Conservation (phyloP, 2,888 invertebrate species). For the Thyatira batis region DNA sequence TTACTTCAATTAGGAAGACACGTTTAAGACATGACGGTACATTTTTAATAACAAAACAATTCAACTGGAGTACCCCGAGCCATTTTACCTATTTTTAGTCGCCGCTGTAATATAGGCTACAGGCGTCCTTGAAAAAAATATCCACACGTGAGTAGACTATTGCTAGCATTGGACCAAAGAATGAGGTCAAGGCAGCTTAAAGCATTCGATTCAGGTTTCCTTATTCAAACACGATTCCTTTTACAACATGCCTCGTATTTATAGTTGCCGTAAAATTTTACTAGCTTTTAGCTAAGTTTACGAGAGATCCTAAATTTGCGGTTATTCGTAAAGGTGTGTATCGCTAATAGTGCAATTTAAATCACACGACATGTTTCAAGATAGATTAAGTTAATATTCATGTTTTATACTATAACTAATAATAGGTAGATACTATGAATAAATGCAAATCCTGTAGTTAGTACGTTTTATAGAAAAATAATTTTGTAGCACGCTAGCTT, state of each 20-base stretch:
- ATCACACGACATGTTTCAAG: no score
- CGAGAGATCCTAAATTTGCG: not conserved
- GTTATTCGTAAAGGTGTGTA: not conserved
- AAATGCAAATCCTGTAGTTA: no score
- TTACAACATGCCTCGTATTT: constrained; percentile 32
- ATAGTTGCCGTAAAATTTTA: constrained; percentile 28
- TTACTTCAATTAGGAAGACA: no score
- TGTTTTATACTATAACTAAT: no score
- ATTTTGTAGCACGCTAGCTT: no score
- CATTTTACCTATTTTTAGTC: not conserved
- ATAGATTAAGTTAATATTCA: no score
- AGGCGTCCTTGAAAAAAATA: constrained; percentile 35
- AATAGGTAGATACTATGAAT: no score
- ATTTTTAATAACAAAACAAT: not conserved
- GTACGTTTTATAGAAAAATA: no score
- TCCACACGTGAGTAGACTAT: constrained; percentile 30
- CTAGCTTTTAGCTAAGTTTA: constrained; percentile 5
- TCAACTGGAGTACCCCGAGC: constrained; percentile 1
- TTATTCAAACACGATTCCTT: constrained; percentile 38
- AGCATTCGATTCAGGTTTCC: constrained; percentile 40
- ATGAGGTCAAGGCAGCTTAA: constrained; percentile 38
- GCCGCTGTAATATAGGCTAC: constrained; percentile 16
- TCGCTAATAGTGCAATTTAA: not conserved
- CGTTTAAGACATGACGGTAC: no score
- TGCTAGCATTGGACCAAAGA: constrained; percentile 37